Evolutionary conservation across 2,797 vertebrate species (phyloP).

Genomic region (Semotilus atromaculatus): DNA sequence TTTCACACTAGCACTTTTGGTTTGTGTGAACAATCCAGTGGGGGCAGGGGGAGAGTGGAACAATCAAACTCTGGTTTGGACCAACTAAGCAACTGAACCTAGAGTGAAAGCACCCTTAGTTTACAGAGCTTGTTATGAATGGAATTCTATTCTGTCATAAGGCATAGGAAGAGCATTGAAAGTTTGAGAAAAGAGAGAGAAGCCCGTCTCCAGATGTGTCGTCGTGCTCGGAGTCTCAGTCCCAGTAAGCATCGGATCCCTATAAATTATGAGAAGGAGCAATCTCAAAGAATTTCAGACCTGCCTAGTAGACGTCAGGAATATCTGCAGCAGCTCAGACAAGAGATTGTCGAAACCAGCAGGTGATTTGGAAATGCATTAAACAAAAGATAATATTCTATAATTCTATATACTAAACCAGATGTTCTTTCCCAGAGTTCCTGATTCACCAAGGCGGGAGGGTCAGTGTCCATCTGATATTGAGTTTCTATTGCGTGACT

Average conservation of each 20-base stretch:
- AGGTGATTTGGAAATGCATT: constrained; percentile 72
- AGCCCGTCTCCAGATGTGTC: constrained; percentile 79
- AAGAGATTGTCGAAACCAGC: constrained; percentile 83
- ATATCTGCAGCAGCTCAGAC: constrained; percentile 84
- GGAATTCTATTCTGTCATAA: constrained; percentile 59
- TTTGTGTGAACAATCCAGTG: not conserved
- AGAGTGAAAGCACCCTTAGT: not conserved
- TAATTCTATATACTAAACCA: not conserved
- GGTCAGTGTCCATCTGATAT: constrained; percentile 84
- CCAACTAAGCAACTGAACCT: not conserved
- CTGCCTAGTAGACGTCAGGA: constrained; percentile 78
- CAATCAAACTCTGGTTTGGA: not conserved
- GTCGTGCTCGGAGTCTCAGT: constrained; percentile 86
- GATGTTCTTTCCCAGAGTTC: constrained; percentile 69
- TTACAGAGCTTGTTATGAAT: not conserved
- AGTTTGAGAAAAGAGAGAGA: constrained; percentile 82
- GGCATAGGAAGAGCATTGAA: constrained; percentile 86
- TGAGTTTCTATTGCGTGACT: constrained; percentile 87
- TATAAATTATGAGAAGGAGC: constrained; percentile 52
- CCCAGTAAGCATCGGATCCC: constrained; percentile 80
- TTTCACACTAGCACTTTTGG: not conserved
- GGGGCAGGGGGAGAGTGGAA: not conserved
- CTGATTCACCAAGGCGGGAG: constrained; percentile 69
- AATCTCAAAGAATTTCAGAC: constrained; percentile 66
- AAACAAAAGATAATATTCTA: not conserved